phyloP scores from a whole-genome alignment of 35 echinoderm and acorn worm species.

The Patiria miniata region DNA sequence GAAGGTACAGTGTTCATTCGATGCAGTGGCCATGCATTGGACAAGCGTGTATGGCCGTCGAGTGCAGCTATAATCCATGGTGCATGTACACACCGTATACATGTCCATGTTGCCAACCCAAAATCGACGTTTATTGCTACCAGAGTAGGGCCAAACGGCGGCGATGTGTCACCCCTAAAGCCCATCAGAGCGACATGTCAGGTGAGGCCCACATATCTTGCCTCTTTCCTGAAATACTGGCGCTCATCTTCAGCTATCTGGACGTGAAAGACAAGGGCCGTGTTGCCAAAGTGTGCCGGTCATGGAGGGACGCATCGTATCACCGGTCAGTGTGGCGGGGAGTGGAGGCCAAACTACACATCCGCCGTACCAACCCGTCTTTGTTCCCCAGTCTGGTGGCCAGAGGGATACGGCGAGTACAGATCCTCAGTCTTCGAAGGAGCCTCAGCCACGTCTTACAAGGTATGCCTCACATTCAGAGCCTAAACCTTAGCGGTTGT shows the following conservation, averaged over 20 bases:
- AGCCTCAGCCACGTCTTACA: slow-evolving; percentile 94
- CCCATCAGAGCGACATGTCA: slow-evolving; percentile 57
- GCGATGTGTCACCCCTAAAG: slow-evolving; percentile 27
- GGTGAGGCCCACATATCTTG: slow-evolving; percentile 90
- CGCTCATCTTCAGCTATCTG: slow-evolving; percentile 97
- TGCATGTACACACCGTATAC: slow-evolving; percentile 25
- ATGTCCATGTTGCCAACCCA: not conserved
- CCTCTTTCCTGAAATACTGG: slow-evolving; percentile 97
- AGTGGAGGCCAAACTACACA: slow-evolving; percentile 96
- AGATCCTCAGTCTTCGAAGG: slow-evolving; percentile 93
- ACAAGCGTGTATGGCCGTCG: slow-evolving; percentile 2
- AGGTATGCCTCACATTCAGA: slow-evolving; percentile 96
- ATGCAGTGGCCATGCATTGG: slow-evolving; percentile 24
- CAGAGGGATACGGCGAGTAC: slow-evolving; percentile 86
- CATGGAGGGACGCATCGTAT: slow-evolving; percentile 90
- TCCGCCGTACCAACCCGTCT: slow-evolving; percentile 88
- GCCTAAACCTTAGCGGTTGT: slow-evolving; percentile 98
- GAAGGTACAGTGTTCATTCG: not conserved
- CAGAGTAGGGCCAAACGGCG: slow-evolving; percentile 1
- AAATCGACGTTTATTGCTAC: not conserved
- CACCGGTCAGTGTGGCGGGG: slow-evolving; percentile 98
- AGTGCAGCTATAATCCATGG: slow-evolving; percentile 17
- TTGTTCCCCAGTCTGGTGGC: slow-evolving; percentile 95
- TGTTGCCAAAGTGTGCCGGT: slow-evolving; percentile 91
- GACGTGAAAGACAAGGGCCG: slow-evolving; percentile 96